A percentile compares a stretch with the other conserved stretches of the same genome.
These are phyloP conservation scores for Rhyacophila brunnea DNA, from an alignment of 1,140 invertebrate species.

Conservation along the genomic window DNA sequence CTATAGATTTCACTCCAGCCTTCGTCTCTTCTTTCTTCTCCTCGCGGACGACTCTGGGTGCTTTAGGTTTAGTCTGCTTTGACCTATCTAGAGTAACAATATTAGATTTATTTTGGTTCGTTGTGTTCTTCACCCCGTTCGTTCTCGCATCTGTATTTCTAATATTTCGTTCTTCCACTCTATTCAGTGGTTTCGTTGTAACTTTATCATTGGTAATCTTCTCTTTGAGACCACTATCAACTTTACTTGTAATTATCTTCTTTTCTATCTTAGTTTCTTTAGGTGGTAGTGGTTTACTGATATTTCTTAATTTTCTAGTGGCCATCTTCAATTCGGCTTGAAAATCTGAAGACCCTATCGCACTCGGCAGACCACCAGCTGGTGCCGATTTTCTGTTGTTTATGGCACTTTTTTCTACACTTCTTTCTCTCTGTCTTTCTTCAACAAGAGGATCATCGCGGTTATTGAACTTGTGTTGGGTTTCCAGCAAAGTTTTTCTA, in stretches of 20 bases:
- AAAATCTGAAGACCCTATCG: constrained; percentile 66
- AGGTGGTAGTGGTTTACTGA: constrained; percentile 1
- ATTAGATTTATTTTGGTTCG: constrained; percentile 21
- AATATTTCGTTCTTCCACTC: constrained; percentile 7
- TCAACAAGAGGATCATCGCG: constrained; percentile 21
- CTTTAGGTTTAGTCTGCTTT: constrained; percentile 32
- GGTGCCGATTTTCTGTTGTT: constrained; percentile 52
- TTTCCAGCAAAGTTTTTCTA: constrained; percentile 44
- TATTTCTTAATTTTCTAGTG: constrained; percentile 58
- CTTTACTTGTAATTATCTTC: not conserved
- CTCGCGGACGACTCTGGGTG: constrained; percentile 40
- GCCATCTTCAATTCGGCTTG: constrained; percentile 66
- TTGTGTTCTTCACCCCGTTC: constrained; percentile 19
- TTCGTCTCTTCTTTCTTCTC: constrained; percentile 41
- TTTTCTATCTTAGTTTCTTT: constrained; percentile 5
- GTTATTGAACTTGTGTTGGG: constrained; percentile 34
- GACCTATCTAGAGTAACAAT: constrained; percentile 28
- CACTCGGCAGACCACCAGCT: constrained; percentile 55
- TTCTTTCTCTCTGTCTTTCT: constrained; percentile 22
- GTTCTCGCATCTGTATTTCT: constrained; percentile 9
- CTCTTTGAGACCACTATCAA: not conserved
- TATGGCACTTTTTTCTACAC: constrained; percentile 22
- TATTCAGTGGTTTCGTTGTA: not conserved
- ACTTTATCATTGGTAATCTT: constrained; percentile 20
- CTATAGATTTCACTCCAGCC: constrained; percentile 40